Evolutionary conservation across 2,888 invertebrate genomes (phyloP).

Genomic region (Lathronympha strigana): DNA sequence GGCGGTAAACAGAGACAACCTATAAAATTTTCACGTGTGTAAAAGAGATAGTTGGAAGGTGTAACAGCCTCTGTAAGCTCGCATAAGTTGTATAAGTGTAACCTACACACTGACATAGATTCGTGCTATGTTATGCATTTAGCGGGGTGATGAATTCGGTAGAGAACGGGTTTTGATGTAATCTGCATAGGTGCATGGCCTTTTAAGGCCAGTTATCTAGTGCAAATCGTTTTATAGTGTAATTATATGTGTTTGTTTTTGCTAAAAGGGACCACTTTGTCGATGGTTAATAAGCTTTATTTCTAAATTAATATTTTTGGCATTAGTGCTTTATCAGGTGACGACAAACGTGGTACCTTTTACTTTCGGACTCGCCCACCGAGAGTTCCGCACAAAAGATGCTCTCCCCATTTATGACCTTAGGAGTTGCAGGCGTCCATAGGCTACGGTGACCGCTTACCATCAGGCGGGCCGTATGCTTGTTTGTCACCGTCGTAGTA

Average conservation of each 20-base stretch:
- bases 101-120: slow-evolving; percentile 59
- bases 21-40: slow-evolving; percentile 33
- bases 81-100: slow-evolving; percentile 46
- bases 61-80: slow-evolving; percentile 64
- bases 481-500: too few relatives aligned
- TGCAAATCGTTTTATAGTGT: slow-evolving; percentile 23
- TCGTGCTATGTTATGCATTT: slow-evolving; percentile 52
- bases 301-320: too few relatives aligned
- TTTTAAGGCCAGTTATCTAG: slow-evolving; percentile 20
- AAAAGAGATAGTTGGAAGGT: slow-evolving; percentile 48
- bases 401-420: too few relatives aligned
- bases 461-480: too few relatives aligned
- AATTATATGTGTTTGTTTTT: background rate
- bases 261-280: too few relatives aligned
- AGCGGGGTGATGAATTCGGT: slow-evolving; percentile 45
- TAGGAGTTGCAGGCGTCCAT: too few relatives aligned
- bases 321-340: too few relatives aligned
- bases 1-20: slow-evolving; percentile 53
- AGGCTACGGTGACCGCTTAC: too few relatives aligned
- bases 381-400: too few relatives aligned
- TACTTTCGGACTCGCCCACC: too few relatives aligned
- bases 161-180: slow-evolving; percentile 26
- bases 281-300: too few relatives aligned
- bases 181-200: slow-evolving; percentile 38
- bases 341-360: too few relatives aligned